Evolutionary conservation across 2,888 invertebrate species (phyloP).

Genomic region (Rhodophaea formosa): DNA sequence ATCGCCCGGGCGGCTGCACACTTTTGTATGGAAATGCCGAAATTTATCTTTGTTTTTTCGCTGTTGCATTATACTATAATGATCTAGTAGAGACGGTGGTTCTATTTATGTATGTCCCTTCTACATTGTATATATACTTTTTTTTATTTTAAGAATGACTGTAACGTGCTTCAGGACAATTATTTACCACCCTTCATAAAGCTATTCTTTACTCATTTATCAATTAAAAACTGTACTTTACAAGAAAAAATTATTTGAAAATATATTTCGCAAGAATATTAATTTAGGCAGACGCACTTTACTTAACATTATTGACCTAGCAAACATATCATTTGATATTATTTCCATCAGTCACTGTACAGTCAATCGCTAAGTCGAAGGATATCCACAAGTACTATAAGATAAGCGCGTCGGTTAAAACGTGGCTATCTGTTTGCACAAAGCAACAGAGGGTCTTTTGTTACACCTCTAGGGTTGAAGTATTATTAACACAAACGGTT

Average conservation of each 20-base stretch:
- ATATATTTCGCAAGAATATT: background rate
- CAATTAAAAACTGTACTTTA: too few species aligned
- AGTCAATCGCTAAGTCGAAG: conserved; percentile 43
- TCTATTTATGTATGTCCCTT: too few species aligned
- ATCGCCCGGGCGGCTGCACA: too few species aligned
- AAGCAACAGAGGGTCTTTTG: conserved; percentile 72
- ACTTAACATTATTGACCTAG: conserved; percentile 34
- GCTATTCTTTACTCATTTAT: too few species aligned
- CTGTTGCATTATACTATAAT: too few species aligned
- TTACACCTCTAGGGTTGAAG: conserved; percentile 58
- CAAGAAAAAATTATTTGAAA: background rate
- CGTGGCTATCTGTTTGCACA: conserved; percentile 75
- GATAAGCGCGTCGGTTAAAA: conserved; percentile 63
- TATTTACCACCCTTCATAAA: too few species aligned
- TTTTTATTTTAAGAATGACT: too few species aligned
- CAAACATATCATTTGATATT: conserved; percentile 41
- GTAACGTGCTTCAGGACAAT: too few species aligned
- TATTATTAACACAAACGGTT: conserved; percentile 66
- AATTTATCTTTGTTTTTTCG: too few species aligned
- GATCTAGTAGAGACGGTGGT: too few species aligned
- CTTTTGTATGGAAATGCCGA: too few species aligned
- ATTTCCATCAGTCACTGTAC: conserved; percentile 48
- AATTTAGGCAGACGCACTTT: background rate
- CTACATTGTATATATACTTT: too few species aligned
- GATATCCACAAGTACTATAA: conserved; percentile 48